Evolutionary conservation across 2,797 vertebrate species (phyloP), one percentile per base, ranked within the genome.

Genomic region (Scomberomorus guttatus): DNA sequence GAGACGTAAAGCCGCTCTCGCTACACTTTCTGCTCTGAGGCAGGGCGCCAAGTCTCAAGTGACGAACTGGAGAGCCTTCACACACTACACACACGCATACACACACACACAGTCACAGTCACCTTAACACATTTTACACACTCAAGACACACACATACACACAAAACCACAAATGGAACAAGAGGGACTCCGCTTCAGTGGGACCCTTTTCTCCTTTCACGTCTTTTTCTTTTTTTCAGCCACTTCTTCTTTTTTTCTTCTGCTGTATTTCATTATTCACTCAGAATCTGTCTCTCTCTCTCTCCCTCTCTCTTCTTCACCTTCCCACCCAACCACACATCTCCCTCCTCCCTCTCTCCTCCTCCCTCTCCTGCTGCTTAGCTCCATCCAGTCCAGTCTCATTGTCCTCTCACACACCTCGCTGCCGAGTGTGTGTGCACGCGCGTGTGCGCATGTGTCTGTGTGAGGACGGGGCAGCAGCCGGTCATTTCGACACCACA

Each of bases 321-420:
- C 86, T 89, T 86, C 84, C 85, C 80, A 34, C 88, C 79, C 78
- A 83, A 85, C 78, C 88, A 73, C 79, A 79, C 84, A 80, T 87
- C 75, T 81, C 81, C 75, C 80, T 69, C 81, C 85, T 83, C 82
- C 69, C 68, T 77, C 51, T 29, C 56, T 42, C 50, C 51, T 52
- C 61, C 63, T 54, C 50, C 56, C 48, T 48, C 75, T 71, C 29
- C 77, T 86, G 54, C 84, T 77, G 79, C 87, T 86, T 51, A 79
- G 88, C 90, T 91, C 75, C 83, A 84, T 90, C 90, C 86, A 90
- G 85, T 88, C 81, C 83, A 50, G 81, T 72, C 84, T 88, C 88
- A 92, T 92, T 92, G 91, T 93, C 89, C 88, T 89, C 83, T 65
- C 79, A 82, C 90, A 89, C 88, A 84, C 75, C 74, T 77, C 79